Evolutionary conservation across 2,888 invertebrate species (phyloP), one percentile per base, ranked within the genome.

Genomic region (Alloscopus bannaensis): DNA sequence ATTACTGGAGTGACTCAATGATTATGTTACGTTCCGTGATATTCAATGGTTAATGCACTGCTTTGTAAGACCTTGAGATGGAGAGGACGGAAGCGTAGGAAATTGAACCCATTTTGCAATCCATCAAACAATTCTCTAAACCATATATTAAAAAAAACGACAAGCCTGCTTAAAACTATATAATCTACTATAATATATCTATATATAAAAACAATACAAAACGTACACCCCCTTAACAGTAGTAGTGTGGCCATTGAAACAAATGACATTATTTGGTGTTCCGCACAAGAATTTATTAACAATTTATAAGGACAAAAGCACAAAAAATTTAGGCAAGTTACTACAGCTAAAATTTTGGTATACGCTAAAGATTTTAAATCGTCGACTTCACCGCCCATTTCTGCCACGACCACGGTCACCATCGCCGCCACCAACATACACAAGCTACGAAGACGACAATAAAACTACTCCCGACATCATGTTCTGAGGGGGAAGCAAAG

Each of bases 401-500:
- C 13, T 36, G 8, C 13, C 36, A 36, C 13, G 8, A 36, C 36
- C 36, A 13, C 36, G 36, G 13, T 36, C 36, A 36, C 36, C 13
- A 36, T 36, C 6, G 8, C 36, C 13, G 6, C 6, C 36, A n/a
- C 8, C 4, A 20, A 50, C 26, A 24, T 8, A 55, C 24, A 55
- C n/a, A n/a, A n/a, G n/a, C n/a, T n/a, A n/a, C n/a, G n/a, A n/a
- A n/a, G n/a, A n/a, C n/a, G n/a, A n/a, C n/a, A n/a, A n/a, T n/a
- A n/a, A n/a, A n/a, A n/a, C n/a, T n/a, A n/a, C n/a, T n/a, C n/a
- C n/a, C n/a, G n/a, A 55, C 3, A 8, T 29, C 29, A 57, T n/a
- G 20, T 36, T 40, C 20, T 64, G 8, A 78, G 66, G 13, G 84
- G 84, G 52, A 69, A 83, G 65, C 84, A 84, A 3, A 81, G 45